Percentiles rank a stretch among this genome's conserved stretches.
Conservation (phyloP, 2,797 vertebrate species). For the Octomys mimax region DNA sequence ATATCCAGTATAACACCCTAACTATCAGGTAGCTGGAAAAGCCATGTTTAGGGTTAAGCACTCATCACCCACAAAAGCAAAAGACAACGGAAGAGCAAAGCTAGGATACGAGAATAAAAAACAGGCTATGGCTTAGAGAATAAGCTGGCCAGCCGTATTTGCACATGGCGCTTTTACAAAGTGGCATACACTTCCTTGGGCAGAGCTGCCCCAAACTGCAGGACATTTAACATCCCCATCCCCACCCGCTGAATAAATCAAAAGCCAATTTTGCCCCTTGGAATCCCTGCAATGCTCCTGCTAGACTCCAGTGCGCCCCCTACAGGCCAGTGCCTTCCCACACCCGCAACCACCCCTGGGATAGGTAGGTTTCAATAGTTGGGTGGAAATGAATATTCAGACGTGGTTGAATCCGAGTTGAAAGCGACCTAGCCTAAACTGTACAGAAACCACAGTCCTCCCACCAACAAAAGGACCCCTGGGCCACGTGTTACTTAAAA, state of each 20-base stretch:
- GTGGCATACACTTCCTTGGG: background rate
- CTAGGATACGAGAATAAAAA: background rate
- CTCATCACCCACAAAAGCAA: background rate
- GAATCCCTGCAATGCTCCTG: background rate
- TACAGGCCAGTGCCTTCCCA: background rate
- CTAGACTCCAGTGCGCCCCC: background rate
- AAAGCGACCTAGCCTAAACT: background rate
- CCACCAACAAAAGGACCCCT: background rate
- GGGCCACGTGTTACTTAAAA: background rate
- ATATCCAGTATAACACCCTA: background rate
- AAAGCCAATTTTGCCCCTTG: background rate
- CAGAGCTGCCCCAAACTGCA: background rate
- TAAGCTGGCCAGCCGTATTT: background rate
- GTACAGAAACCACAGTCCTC: constrained; percentile 10
- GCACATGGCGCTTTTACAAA: background rate
- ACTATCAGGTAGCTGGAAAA: background rate
- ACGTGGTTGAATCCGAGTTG: background rate
- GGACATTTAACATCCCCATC: background rate
- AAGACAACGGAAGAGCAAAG: background rate
- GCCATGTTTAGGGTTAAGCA: background rate
- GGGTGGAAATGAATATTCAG: background rate
- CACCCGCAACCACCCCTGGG: background rate
- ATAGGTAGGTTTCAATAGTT: background rate
- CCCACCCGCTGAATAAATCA: background rate
- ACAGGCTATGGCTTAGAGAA: background rate